phyloP scores from a whole-genome alignment of 1,140 invertebrate genomes.

The Drosophila eugracilis region DNA sequence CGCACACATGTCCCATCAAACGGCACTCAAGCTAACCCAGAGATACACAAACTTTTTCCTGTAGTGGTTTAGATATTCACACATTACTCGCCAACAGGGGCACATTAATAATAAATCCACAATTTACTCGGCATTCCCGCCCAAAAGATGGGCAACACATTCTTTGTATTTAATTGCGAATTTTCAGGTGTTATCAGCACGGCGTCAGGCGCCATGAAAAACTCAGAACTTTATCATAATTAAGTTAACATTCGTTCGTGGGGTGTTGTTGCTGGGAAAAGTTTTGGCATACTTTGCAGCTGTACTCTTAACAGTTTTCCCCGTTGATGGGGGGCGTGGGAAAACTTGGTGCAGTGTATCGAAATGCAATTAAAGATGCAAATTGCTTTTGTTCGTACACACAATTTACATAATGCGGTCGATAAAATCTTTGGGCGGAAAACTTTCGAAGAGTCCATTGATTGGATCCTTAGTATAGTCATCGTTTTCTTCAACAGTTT shows the following conservation, averaged over 20 bases:
- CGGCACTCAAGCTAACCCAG: slow-evolving; percentile 4
- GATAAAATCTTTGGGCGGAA: slow-evolving; percentile 47
- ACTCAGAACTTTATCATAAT: slow-evolving; percentile 40
- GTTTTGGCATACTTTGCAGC: slow-evolving; percentile 29
- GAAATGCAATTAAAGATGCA: slow-evolving; percentile 75
- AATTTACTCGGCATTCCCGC: slow-evolving; percentile 17
- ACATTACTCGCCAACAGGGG: slow-evolving; percentile 14
- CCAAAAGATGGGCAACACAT: too few species aligned
- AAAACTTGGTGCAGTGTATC: slow-evolving; percentile 52
- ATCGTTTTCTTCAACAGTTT: slow-evolving; percentile 14
- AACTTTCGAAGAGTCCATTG: slow-evolving; percentile 40
- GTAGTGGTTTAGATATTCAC: slow-evolving; percentile 37
- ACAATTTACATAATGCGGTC: slow-evolving; percentile 63
- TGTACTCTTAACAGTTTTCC: slow-evolving; percentile 17
- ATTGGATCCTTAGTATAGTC: slow-evolving; percentile 37
- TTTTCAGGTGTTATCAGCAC: slow-evolving; percentile 38
- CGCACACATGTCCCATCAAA: slow-evolving; percentile 31
- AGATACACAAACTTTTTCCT: slow-evolving; percentile 19
- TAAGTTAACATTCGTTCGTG: slow-evolving; percentile 37
- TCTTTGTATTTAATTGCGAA: slow-evolving; percentile 31
- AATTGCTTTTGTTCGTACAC: slow-evolving; percentile 63
- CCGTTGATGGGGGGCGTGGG: not conserved
- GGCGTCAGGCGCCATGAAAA: slow-evolving; percentile 21
- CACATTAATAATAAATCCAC: slow-evolving; percentile 22
- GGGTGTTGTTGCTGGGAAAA: slow-evolving; percentile 12